These are phyloP conservation scores for Phenganax marumi DNA, from an alignment of 92 coral and sea anemone species.

Conservation along the genomic window DNA sequence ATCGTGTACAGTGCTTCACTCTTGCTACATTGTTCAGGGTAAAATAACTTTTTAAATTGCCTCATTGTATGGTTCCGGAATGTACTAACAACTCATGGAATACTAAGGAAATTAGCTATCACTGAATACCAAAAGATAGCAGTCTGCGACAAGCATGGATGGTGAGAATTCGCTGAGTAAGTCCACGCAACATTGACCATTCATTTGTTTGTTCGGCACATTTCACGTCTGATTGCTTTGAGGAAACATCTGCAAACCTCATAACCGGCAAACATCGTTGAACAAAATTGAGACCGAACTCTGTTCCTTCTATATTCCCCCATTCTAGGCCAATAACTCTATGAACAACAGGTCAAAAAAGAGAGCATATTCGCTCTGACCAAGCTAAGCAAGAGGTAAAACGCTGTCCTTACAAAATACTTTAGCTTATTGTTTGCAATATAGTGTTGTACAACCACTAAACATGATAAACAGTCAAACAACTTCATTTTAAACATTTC, in stretches of 20 bases:
- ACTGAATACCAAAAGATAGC: neutral
- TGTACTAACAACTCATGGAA: neutral
- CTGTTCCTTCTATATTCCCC: neutral
- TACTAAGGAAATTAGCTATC: neutral
- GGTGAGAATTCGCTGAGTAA: slow-evolving; percentile 31
- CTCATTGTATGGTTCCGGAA: slow-evolving; percentile 14
- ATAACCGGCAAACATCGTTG: neutral
- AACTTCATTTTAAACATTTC: too few species aligned
- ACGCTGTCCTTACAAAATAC: too few species aligned
- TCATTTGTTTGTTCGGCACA: slow-evolving; percentile 25
- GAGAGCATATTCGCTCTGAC: too few species aligned
- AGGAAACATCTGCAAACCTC: slow-evolving; percentile 15
- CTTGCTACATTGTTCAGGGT: neutral
- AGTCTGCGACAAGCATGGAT: slow-evolving; percentile 30
- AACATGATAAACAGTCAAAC: too few species aligned
- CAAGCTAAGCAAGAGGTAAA: too few species aligned
- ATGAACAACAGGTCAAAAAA: too few species aligned
- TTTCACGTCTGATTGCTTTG: slow-evolving; percentile 20
- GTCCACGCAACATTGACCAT: slow-evolving; percentile 12
- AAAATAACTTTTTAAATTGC: neutral
- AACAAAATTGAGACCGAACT: slow-evolving; percentile 11
- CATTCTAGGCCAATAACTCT: neutral
- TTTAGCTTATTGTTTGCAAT: too few species aligned
- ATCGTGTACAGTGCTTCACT: too few species aligned
- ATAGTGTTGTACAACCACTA: too few species aligned